Evolutionary conservation across 37 sponge, comb jelly and placozoan genomes (phyloP).

Genomic region (Crambe crambe): DNA sequence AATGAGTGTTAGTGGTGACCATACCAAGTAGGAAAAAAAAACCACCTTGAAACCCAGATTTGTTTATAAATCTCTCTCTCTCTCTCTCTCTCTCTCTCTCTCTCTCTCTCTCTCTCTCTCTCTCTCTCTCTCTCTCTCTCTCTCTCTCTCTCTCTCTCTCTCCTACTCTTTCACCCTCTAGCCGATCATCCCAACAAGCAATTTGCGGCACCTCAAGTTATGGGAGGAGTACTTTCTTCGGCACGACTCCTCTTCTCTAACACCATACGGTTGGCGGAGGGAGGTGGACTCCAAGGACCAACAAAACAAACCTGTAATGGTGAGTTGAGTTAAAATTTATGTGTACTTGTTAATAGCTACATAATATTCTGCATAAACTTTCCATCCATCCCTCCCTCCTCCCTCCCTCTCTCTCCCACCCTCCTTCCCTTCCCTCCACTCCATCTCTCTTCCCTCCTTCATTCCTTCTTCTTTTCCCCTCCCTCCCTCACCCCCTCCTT

Average conservation of each 20-base stretch:
- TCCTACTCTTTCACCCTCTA: background rate
- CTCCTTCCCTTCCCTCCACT: background rate
- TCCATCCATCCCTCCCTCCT: background rate
- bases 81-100: no score
- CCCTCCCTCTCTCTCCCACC: background rate
- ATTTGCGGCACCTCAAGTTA: constrained; percentile 76
- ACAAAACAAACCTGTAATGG: background rate
- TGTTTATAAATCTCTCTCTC: no score
- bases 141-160: constrained; percentile 7
- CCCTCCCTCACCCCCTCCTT: background rate
- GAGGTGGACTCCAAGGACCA: background rate
- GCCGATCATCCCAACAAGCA: constrained; percentile 56
- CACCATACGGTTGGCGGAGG: background rate
- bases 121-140: no score
- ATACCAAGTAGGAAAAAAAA: no score
- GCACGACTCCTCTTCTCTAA: constrained; percentile 62
- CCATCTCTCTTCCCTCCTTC: constrained; percentile 1
- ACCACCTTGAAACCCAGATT: no score
- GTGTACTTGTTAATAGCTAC: background rate
- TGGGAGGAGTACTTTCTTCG: constrained; percentile 96
- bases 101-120: no score
- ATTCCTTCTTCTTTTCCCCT: background rate
- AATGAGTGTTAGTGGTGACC: no score
- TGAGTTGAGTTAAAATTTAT: background rate
- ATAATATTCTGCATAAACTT: background rate